Conservation (phyloP, 2,113 vertebrate species). For the Sciurus niger region DNA sequence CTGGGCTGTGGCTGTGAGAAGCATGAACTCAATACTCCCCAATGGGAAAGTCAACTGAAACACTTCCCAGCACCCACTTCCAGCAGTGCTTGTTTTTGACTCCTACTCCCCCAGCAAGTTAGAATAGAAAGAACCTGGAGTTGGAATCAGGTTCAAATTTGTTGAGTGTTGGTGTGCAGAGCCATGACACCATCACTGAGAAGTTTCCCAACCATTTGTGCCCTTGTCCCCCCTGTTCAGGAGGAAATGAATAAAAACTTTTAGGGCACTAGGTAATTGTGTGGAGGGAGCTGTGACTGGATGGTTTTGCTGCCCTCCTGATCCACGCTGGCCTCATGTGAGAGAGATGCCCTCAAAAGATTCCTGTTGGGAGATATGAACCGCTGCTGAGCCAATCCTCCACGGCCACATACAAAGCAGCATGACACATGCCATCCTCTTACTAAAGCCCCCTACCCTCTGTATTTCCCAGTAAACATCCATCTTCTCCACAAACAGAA, state of each 20-base stretch:
- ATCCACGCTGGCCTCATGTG: neutral
- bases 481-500: neutral
- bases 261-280: neutral
- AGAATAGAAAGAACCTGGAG: neutral
- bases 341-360: neutral
- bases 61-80: neutral
- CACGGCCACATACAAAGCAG: neutral
- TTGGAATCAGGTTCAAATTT: neutral
- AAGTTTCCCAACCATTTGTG: neutral
- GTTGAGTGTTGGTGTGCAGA: neutral
- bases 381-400: neutral
- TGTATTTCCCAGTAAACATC: neutral
- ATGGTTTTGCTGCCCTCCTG: neutral
- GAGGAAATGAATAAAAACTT: neutral
- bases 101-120: neutral
- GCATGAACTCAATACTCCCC: neutral
- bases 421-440: neutral
- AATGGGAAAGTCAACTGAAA: accelerated
- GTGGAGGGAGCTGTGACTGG: neutral
- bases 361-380: accelerated
- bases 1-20: accelerated
- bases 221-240: neutral
- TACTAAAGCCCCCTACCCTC: neutral
- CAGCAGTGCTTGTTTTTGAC: neutral
- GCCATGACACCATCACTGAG: too few species aligned